phyloP scores from a whole-genome alignment of 2,888 invertebrate species.

The Drosophila lutescens region DNA sequence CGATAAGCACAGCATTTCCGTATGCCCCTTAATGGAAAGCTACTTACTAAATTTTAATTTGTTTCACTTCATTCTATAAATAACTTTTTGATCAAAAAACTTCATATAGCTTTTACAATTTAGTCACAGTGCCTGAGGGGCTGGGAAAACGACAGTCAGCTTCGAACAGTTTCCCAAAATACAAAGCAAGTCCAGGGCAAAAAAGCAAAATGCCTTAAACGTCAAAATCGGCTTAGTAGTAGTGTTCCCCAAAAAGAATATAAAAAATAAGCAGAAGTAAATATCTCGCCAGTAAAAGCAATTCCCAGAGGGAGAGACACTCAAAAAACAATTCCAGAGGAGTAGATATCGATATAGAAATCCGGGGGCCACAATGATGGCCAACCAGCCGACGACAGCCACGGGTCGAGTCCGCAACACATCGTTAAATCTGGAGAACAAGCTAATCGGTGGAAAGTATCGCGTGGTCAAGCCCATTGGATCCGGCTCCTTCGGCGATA shows the following conservation, averaged over 20 bases:
- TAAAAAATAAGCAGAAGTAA: conserved; percentile 2
- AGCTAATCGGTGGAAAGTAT: conserved; percentile 65
- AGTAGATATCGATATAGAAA: not conserved
- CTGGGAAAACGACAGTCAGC: not conserved
- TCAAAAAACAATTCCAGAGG: not conserved
- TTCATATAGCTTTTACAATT: not conserved
- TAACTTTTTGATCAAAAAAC: too few relatives aligned
- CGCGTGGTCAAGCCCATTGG: conserved; percentile 60
- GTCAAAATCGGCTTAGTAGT: conserved; percentile 14
- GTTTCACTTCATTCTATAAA: too few relatives aligned
- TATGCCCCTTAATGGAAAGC: too few relatives aligned
- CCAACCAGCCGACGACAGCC: not conserved
- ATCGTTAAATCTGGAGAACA: conserved; percentile 55
- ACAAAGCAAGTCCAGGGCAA: not conserved
- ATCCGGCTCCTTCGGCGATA: conserved; percentile 99
- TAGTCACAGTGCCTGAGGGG: not conserved
- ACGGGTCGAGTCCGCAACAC: conserved; percentile 7
- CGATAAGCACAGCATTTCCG: too few relatives aligned
- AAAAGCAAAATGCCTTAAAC: conserved; percentile 19
- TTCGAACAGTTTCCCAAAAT: not conserved
- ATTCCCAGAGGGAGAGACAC: not conserved
- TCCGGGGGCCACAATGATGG: not conserved
- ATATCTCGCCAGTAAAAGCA: not conserved
- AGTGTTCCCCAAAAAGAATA: not conserved
- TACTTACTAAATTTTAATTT: too few relatives aligned